Percentiles rank a stretch among this genome's conserved stretches.
phyloP scores from a whole-genome alignment of 1,140 invertebrate genomes.

The Druon quercuslanigerum region DNA sequence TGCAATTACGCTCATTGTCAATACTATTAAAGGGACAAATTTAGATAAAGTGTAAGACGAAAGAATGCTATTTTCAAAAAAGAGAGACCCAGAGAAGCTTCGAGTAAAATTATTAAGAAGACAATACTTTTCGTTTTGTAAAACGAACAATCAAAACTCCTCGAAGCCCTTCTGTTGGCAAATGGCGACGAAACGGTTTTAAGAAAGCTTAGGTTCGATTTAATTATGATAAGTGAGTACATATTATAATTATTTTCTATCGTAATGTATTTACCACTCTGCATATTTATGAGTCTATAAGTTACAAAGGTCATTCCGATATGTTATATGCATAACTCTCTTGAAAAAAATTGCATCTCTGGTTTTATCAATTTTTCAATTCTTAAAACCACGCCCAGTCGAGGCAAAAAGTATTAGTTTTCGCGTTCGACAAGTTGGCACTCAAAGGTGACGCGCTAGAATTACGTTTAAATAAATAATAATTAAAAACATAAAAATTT shows the following conservation, averaged over 20 bases:
- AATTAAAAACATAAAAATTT: no score
- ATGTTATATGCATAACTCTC: no score
- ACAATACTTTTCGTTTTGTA: conserved; percentile 17
- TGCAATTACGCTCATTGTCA: conserved; percentile 53
- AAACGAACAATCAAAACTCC: conserved; percentile 16
- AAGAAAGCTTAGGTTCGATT: not conserved
- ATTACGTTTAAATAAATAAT: no score
- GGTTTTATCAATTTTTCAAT: not conserved
- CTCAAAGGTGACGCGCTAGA: no score
- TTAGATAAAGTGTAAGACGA: conserved; percentile 47
- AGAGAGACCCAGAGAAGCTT: conserved; percentile 29
- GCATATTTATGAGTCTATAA: not conserved
- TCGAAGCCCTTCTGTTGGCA: not conserved
- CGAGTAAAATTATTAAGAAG: conserved; percentile 9
- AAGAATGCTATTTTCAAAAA: conserved; percentile 22
- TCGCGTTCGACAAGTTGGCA: no score
- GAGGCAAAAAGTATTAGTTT: not conserved
- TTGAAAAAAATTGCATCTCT: no score
- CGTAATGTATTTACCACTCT: not conserved
- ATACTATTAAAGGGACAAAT: conserved; percentile 41
- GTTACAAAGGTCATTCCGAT: no score
- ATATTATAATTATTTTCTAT: not conserved
- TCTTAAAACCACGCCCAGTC: conserved; percentile 24
- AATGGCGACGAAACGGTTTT: not conserved
- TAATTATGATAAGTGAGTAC: not conserved